phyloP scores from a whole-genome alignment of 2,888 invertebrate genomes.

The Gisinianus flammeolus region DNA sequence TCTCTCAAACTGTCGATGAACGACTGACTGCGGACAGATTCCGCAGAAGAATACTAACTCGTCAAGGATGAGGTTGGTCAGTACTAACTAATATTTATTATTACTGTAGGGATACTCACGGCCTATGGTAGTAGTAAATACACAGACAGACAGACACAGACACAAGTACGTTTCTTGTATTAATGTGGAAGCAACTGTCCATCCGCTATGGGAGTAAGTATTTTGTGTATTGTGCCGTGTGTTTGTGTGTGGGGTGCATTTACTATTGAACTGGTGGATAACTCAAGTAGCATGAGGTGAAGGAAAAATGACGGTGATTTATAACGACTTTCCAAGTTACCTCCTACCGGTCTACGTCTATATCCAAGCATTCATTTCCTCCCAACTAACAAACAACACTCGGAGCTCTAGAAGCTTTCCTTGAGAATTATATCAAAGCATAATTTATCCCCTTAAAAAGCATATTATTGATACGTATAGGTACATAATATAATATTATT shows the following conservation, averaged over 20 bases:
- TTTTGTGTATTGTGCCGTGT: neutral
- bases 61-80: constrained; percentile 4
- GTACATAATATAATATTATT: too few species aligned
- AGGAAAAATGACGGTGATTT: constrained; percentile 21
- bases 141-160: neutral
- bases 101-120: neutral
- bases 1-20: neutral
- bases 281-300: neutral
- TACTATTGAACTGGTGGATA: constrained; percentile 4
- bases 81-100: neutral
- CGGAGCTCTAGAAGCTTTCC: too few species aligned
- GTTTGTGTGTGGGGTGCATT: constrained; percentile 1
- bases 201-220: neutral
- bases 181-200: neutral
- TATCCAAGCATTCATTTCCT: neutral
- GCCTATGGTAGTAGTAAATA: too few species aligned
- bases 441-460: too few species aligned
- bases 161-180: neutral
- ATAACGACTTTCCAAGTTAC: constrained; percentile 12
- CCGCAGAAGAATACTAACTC: constrained; percentile 1
- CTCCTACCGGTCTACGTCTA: constrained; percentile 18
- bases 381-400: too few species aligned
- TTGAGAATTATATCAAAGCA: too few species aligned
- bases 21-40: neutral
- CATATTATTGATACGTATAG: too few species aligned